These are phyloP conservation scores for Xenopus borealis DNA, from an alignment of 2,113 vertebrate genomes.

Conservation along the genomic window DNA sequence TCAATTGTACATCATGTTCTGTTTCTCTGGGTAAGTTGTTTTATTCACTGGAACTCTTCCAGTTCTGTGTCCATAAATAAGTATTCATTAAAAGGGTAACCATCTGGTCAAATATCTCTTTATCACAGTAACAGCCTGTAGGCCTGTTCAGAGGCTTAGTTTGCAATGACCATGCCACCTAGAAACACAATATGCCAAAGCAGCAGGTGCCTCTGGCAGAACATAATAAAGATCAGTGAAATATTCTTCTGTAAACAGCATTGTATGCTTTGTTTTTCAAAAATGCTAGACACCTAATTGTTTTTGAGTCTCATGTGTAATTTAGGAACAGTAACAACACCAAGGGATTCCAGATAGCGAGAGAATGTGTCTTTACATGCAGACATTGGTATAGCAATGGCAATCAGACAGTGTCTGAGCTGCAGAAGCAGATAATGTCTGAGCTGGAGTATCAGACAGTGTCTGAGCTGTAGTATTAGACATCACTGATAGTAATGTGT, in stretches of 20 bases:
- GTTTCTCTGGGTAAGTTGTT: not conserved
- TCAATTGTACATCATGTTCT: constrained; percentile 10
- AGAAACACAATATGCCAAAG: constrained; percentile 6
- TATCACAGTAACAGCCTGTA: not conserved
- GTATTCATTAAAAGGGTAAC: constrained; percentile 21
- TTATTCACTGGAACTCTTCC: not conserved
- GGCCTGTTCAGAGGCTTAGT: not conserved
- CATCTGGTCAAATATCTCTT: constrained; percentile 12
- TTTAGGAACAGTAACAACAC: no score
- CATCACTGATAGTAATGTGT: no score
- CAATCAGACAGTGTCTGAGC: no score
- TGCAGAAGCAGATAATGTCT: no score
- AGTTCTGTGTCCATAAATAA: constrained; percentile 9
- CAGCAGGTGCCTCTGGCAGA: constrained; percentile 12
- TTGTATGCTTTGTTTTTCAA: not conserved
- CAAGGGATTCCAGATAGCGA: no score
- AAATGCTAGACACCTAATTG: not conserved
- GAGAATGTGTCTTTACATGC: no score
- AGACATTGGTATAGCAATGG: no score
- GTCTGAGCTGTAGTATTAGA: no score
- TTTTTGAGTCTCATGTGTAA: no score
- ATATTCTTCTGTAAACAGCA: not conserved
- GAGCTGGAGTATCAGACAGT: no score
- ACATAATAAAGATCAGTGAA: not conserved
- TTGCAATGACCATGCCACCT: constrained; percentile 1